These are phyloP conservation scores for Lerista edwardsae DNA, from an alignment of 2,797 vertebrate genomes.

Conservation along the genomic window DNA sequence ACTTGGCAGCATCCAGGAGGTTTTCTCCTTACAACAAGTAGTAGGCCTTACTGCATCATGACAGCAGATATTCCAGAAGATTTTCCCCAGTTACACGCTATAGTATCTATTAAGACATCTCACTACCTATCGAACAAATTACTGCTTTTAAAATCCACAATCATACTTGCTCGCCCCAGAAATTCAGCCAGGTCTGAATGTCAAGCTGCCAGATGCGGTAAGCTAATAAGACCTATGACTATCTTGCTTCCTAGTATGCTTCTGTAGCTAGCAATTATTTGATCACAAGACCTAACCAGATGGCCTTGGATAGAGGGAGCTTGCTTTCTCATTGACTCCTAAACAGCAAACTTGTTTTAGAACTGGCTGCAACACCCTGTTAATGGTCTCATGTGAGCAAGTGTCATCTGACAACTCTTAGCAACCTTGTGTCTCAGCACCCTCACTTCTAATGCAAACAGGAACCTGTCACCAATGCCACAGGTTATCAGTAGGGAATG, in stretches of 20 bases:
- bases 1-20: conserved; percentile 15
- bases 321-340: conserved; percentile 71
- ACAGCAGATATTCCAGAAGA: conserved; percentile 56
- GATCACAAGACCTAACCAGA: conserved; percentile 80
- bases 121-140: conserved; percentile 38
- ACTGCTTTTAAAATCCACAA: conserved; percentile 35
- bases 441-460: conserved; percentile 54
- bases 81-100: conserved; percentile 31
- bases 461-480: conserved; percentile 59
- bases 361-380: conserved; percentile 77
- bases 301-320: conserved; percentile 68
- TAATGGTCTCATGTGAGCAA: conserved; percentile 81
- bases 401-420: conserved; percentile 80
- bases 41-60: conserved; percentile 40
- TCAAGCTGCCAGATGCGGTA: conserved; percentile 69
- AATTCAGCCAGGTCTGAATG: conserved; percentile 36
- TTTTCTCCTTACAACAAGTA: conserved; percentile 55
- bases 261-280: conserved; percentile 73
- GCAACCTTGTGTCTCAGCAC: conserved; percentile 69
- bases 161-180: conserved; percentile 45
- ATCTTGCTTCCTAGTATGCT: conserved; percentile 65
- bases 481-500: conserved; percentile 50
- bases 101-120: conserved; percentile 46
- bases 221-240: conserved; percentile 72
- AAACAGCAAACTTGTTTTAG: conserved; percentile 78